These are phyloP conservation scores for Lepidothrix coronata DNA, from an alignment of 2,113 vertebrate species.

Conservation along the genomic window DNA sequence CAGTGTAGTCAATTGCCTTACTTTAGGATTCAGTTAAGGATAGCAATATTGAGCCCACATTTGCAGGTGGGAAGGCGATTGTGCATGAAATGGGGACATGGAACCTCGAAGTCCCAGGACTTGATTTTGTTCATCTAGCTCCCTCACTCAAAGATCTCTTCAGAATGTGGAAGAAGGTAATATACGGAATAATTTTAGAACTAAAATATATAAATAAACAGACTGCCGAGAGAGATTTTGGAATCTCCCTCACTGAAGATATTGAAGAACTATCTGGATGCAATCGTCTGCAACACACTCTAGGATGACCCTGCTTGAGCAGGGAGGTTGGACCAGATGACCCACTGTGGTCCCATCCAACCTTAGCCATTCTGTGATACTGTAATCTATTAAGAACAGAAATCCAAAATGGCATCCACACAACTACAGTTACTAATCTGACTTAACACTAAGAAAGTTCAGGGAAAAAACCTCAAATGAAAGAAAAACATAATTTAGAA, in stretches of 20 bases:
- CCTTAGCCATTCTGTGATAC: not conserved
- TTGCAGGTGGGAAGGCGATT: not conserved
- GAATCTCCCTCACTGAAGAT: not conserved
- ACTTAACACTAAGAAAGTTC: not conserved
- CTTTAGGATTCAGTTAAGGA: not conserved
- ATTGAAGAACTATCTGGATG: not conserved
- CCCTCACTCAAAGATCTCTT: not conserved
- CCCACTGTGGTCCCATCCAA: not conserved
- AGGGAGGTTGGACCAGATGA: not conserved
- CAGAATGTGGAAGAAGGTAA: not conserved
- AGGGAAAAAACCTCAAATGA: not conserved
- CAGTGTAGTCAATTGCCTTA: not conserved
- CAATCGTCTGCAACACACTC: not conserved
- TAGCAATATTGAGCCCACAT: not conserved
- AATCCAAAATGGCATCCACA: not conserved
- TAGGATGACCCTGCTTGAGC: not conserved
- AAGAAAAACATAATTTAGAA: not conserved
- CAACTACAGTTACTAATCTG: not conserved
- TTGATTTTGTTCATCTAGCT: not conserved
- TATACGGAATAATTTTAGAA: not conserved
- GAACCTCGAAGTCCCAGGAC: not conserved
- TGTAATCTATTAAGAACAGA: not conserved
- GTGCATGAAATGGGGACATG: accelerated
- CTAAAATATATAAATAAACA: not conserved
- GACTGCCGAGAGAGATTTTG: not conserved